Evolutionary conservation across 2,113 vertebrate species (phyloP).

Genomic region (Thryonomys swinderianus): DNA sequence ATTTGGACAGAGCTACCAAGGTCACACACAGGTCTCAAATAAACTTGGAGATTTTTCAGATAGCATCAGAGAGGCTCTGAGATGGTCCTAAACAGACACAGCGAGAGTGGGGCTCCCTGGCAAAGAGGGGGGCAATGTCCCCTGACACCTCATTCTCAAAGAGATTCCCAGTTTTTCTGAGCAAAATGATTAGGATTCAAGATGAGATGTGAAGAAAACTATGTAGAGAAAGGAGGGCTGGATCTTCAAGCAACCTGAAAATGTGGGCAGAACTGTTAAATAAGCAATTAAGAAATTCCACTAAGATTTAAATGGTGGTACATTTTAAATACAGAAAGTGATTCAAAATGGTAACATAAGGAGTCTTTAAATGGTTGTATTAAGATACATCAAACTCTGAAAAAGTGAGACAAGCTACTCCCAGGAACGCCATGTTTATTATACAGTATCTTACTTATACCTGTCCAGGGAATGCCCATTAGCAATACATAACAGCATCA

Average conservation of each 20-base stretch:
- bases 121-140: constrained; percentile 27
- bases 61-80: constrained; percentile 47
- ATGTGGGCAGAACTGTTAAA: background rate
- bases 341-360: background rate
- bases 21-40: constrained; percentile 53
- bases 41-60: constrained; percentile 65
- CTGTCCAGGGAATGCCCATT: constrained; percentile 14
- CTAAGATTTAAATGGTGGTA: background rate
- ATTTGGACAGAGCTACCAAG: background rate
- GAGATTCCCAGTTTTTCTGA: constrained; percentile 35
- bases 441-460: background rate
- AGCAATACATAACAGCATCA: background rate
- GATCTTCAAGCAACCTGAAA: constrained; percentile 29
- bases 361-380: background rate
- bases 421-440: background rate
- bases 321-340: background rate
- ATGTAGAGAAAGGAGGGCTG: background rate
- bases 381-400: constrained; percentile 41
- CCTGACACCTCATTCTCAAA: background rate
- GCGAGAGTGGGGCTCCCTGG: background rate
- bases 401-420: background rate
- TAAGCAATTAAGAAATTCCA: constrained; percentile 20
- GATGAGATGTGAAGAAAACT: background rate
- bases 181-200: background rate
- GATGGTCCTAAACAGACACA: constrained; percentile 50